A percentile compares a stretch with the other conserved stretches of the same genome.
These are phyloP conservation scores for Anodontia alba DNA, from an alignment of 2,888 invertebrate species.

Conservation along the genomic window DNA sequence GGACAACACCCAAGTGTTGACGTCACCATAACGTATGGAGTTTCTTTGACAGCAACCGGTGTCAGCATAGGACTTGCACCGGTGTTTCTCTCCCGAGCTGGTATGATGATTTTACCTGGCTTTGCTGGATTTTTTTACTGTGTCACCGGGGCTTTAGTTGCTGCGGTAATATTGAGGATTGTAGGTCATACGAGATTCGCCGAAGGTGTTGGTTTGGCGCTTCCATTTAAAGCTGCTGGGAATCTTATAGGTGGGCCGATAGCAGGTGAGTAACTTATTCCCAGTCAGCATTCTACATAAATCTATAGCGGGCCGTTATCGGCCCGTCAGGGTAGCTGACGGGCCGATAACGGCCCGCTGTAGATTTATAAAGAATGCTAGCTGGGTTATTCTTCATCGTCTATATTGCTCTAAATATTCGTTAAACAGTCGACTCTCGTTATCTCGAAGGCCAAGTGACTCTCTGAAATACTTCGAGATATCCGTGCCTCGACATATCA, in stretches of 20 bases:
- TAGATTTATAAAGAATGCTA: no score
- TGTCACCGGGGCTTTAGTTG: conserved; percentile 46
- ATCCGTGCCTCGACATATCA: no score
- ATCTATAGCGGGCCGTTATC: no score
- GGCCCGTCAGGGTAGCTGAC: no score
- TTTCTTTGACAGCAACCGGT: conserved; percentile 42
- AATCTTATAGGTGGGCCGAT: conserved; percentile 51
- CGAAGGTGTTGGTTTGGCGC: conserved; percentile 42
- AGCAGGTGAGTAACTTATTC: conserved; percentile 29
- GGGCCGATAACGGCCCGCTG: no score
- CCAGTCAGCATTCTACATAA: no score
- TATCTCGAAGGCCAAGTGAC: no score
- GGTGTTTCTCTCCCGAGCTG: conserved; percentile 31
- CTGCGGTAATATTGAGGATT: conserved; percentile 38
- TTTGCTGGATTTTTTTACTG: conserved; percentile 46
- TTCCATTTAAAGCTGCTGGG: conserved; percentile 51
- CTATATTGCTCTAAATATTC: no score
- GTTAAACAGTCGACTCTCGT: no score
- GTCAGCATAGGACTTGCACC: conserved; percentile 37
- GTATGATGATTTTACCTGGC: conserved; percentile 37
- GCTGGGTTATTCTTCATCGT: no score
- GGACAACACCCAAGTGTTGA: conserved; percentile 48
- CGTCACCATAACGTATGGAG: conserved; percentile 30
- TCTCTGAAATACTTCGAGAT: no score
- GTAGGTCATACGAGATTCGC: conserved; percentile 46